These are phyloP conservation scores for Perizoma flavofasciatum DNA, from an alignment of 2,888 invertebrate species.

Conservation along the genomic window DNA sequence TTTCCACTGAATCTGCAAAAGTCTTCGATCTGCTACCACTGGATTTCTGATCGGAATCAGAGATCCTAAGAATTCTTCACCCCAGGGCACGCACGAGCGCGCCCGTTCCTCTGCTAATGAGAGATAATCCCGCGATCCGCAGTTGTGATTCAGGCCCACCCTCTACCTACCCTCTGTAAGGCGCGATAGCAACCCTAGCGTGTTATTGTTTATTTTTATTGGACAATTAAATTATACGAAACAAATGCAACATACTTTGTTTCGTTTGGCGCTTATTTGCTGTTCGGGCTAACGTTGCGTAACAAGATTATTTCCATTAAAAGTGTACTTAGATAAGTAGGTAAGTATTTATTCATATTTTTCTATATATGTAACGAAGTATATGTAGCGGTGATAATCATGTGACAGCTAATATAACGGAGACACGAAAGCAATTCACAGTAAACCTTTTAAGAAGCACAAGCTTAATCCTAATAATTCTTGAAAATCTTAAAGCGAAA, in stretches of 20 bases:
- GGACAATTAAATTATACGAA: constrained; percentile 36
- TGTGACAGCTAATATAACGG: too few species aligned
- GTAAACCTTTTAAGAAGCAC: too few species aligned
- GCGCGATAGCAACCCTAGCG: constrained; percentile 30
- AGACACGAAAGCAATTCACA: too few species aligned
- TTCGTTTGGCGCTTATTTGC: constrained; percentile 13
- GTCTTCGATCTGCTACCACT: too few species aligned
- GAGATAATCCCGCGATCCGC: constrained; percentile 67
- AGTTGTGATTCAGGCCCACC: constrained; percentile 30
- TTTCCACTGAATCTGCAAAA: too few species aligned
- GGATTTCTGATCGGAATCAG: neutral
- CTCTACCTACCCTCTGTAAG: constrained; percentile 27
- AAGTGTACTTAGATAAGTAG: too few species aligned
- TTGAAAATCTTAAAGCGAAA: too few species aligned
- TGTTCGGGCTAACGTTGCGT: neutral
- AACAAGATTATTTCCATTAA: neutral
- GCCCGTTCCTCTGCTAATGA: constrained; percentile 65
- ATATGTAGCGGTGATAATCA: too few species aligned
- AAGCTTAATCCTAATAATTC: too few species aligned
- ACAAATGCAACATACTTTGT: constrained; percentile 1
- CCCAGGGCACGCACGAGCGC: constrained; percentile 56
- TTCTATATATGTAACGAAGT: too few species aligned
- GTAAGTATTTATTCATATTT: too few species aligned
- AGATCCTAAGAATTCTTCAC: constrained; percentile 5
- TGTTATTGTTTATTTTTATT: constrained; percentile 37